Evolutionary conservation across 2,797 vertebrate genomes (phyloP).

Genomic region (Eidolon dupreanum): DNA sequence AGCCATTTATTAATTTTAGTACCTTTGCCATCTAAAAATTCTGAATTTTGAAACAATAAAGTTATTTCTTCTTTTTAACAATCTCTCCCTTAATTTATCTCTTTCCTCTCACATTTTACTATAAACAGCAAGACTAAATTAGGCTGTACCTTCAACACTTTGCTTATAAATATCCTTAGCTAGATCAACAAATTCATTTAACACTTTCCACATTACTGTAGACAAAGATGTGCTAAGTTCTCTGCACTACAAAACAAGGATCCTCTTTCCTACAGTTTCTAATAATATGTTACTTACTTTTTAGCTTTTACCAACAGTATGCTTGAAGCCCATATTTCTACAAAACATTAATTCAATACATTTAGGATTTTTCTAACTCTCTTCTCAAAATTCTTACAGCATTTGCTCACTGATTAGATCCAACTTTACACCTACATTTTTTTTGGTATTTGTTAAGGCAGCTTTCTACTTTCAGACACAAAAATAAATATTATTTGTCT

Average conservation of each 20-base stretch:
- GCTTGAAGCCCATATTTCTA: not conserved
- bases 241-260: not conserved
- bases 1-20: not conserved
- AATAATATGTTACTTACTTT: not conserved
- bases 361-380: not conserved
- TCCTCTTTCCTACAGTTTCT: not conserved
- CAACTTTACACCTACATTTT: not conserved
- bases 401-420: not conserved
- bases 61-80: not conserved
- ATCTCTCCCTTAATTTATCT: not conserved
- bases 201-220: not conserved
- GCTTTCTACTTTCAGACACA: not conserved
- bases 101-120: not conserved
- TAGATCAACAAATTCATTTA: not conserved
- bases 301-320: not conserved
- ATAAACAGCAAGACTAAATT: not conserved
- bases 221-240: not conserved
- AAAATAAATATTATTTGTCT: not conserved
- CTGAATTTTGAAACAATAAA: not conserved
- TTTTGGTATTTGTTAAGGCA: not conserved
- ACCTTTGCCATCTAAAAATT: not conserved
- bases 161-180: not conserved
- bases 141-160: not conserved
- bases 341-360: not conserved
- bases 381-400: not conserved